phyloP scores from a whole-genome alignment of 1,140 invertebrate genomes.

The Drosophila nigrodunni region DNA sequence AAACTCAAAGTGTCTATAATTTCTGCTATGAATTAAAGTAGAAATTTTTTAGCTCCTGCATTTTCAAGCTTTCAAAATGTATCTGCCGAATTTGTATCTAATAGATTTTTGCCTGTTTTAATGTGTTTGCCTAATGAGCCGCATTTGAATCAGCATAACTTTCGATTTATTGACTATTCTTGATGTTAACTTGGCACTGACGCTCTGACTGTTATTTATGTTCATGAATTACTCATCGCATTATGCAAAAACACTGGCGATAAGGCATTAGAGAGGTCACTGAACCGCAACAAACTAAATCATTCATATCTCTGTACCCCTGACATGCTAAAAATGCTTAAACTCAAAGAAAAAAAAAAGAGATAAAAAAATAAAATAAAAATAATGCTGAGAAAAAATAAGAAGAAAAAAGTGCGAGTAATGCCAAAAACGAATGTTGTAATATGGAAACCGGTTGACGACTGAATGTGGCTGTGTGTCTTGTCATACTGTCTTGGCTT shows the following conservation, averaged over 20 bases:
- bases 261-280: slow-evolving; percentile 70
- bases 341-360: neutral
- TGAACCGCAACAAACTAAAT: slow-evolving; percentile 76
- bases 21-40: too few relatives aligned
- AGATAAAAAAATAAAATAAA: slow-evolving; percentile 7
- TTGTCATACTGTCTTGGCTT: slow-evolving; percentile 48
- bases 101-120: neutral
- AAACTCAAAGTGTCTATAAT: too few relatives aligned
- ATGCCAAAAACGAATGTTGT: slow-evolving; percentile 64
- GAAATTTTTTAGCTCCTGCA: too few relatives aligned
- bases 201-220: slow-evolving; percentile 55
- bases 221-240: slow-evolving; percentile 64
- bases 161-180: slow-evolving; percentile 42
- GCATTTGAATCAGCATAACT: slow-evolving; percentile 19
- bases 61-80: neutral
- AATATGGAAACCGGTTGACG: slow-evolving; percentile 70
- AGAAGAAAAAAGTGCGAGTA: slow-evolving; percentile 42
- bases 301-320: slow-evolving; percentile 58
- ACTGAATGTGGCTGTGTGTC: slow-evolving; percentile 30
- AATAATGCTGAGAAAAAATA: neutral
- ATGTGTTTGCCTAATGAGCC: slow-evolving; percentile 23
- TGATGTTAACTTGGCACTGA: slow-evolving; percentile 23
- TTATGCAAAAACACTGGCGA: slow-evolving; percentile 69
- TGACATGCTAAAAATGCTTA: slow-evolving; percentile 20
- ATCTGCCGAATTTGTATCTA: neutral